Evolutionary conservation across 2,113 vertebrate genomes (phyloP), one percentile per base, ranked within the genome.

Genomic region (Calyptomena viridis): DNA sequence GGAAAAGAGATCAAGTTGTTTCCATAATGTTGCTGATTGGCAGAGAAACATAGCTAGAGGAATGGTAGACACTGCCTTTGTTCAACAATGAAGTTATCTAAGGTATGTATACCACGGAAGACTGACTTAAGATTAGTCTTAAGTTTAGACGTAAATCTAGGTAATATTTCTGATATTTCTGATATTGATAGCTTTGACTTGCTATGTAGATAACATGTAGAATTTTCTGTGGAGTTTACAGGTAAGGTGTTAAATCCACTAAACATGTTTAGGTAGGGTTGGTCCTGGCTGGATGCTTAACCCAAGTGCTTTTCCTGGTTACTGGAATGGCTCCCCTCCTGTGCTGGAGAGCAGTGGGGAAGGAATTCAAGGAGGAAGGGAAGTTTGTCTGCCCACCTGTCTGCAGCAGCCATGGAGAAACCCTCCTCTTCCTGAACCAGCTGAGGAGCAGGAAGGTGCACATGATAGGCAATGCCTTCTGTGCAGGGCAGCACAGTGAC

Each of bases 391-490:
- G 47, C 44, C 35, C 3, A 1, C 24, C 8, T 58, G 18, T 27
- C 19, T 35, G 62, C 46, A 81, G 39, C 56, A 63, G 78, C 64
- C 3, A 0, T 24, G 47, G 17, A 37, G 49, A 79, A 84, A 22
- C 2, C 25, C 14, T 63, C 14, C 14, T 63, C 18, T 37, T 35
- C 10, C 37, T 3, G 2, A 74, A 71, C 7, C 42, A 46, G 25
- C 73, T 60, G 74, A 56, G 67, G 55, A 81, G 50, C n/a, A 7
- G 37, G 42, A 86, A 30, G 16, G 19, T 0, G 3, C 15, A 5
- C 35, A 1, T 21, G 52, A 35, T 1, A 0, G 35, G 21, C 0
- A 0, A 5, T 56, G 20, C 46, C 12, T 44, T n/a, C 64, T 40
- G 17, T 75, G 31, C 53, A 11, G n/a, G 28, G 28, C 28, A 39